Evolutionary conservation across 35 echinoderm and acorn worm species (phyloP).

Genomic region (Apostichopus parvimensis): DNA sequence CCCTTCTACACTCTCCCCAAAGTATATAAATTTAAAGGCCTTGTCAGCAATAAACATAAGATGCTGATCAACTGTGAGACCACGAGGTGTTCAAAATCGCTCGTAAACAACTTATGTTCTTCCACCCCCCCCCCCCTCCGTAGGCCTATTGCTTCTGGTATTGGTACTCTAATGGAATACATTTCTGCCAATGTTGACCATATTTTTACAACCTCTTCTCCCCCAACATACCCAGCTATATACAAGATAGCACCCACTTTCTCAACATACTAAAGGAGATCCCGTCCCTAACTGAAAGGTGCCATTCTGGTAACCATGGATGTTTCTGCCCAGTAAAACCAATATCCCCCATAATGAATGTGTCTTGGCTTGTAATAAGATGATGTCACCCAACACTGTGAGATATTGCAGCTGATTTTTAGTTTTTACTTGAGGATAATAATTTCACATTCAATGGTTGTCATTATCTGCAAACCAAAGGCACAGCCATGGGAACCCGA

Average conservation of each 20-base stretch:
- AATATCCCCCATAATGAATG: no score
- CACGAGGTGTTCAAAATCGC: neutral
- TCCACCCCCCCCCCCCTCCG: neutral
- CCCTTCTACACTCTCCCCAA: neutral
- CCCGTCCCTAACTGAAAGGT: no score
- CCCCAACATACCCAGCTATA: neutral
- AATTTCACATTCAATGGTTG: neutral
- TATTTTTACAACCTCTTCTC: conserved; percentile 5
- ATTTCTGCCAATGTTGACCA: conserved; percentile 26
- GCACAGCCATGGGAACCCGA: neutral
- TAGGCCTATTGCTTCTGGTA: conserved; percentile 27
- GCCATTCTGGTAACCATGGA: no score
- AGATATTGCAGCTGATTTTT: neutral
- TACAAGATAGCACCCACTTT: no score
- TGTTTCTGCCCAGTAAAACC: no score
- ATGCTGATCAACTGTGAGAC: neutral
- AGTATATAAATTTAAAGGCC: neutral
- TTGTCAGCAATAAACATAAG: neutral
- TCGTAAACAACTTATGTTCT: neutral
- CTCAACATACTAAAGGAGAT: neutral
- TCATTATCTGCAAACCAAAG: neutral
- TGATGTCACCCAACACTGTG: neutral
- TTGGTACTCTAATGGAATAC: conserved; percentile 27
- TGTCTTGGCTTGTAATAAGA: no score
- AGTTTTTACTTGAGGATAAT: neutral